Conservation (phyloP, 30 jellyfish, hydroid and myxozoan species). For the Cassiopea xamachana region DNA sequence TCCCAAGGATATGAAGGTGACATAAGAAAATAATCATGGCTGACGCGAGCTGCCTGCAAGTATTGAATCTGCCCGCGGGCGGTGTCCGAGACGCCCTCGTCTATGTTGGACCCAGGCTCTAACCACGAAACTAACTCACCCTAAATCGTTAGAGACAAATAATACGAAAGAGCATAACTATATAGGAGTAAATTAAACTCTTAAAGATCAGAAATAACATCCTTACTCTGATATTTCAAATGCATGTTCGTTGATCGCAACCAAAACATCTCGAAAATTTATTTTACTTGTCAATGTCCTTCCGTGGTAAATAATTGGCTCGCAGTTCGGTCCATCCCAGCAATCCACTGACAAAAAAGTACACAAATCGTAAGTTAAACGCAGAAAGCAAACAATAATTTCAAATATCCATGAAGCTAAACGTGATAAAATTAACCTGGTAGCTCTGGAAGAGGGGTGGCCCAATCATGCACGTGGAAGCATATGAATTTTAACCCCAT, state of each 20-base stretch:
- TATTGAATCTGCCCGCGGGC: no score
- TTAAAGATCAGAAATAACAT: not conserved
- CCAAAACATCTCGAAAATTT: slow-evolving; percentile 67
- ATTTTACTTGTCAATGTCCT: slow-evolving; percentile 76
- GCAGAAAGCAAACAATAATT: not conserved
- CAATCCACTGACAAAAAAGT: slow-evolving; percentile 81
- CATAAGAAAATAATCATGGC: no score
- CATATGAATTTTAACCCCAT: no score
- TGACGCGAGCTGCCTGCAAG: no score
- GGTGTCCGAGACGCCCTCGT: no score
- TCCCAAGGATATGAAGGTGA: no score
- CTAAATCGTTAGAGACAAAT: not conserved
- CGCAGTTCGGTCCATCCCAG: slow-evolving; percentile 95
- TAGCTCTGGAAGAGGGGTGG: no score
- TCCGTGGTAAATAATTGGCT: slow-evolving; percentile 91
- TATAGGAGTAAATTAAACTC: not conserved
- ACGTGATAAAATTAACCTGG: not conserved
- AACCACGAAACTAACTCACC: no score
- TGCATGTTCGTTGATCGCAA: slow-evolving; percentile 86
- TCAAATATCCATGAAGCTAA: not conserved
- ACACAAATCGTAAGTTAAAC: not conserved
- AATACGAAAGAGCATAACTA: not conserved
- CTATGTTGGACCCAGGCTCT: no score
- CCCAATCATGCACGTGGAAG: no score
- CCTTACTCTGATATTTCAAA: slow-evolving; percentile 90